A percentile compares a stretch with the other conserved stretches of the same genome.
These are phyloP conservation scores for Ellobium chinense DNA, from an alignment of 2,888 invertebrate species.

Conservation along the genomic window DNA sequence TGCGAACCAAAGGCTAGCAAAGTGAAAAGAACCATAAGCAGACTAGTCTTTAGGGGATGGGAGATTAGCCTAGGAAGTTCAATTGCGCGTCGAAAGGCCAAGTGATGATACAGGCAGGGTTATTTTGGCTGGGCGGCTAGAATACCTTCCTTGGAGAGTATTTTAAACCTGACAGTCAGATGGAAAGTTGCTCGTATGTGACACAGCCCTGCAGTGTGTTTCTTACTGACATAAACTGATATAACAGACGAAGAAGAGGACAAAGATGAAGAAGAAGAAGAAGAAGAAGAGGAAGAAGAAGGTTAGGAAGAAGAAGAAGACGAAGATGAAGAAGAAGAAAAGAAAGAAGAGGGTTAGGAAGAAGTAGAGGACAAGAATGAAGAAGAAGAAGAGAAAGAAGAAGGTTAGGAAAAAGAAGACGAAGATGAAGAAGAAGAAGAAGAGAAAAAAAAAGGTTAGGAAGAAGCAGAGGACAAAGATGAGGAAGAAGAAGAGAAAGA, in stretches of 20 bases:
- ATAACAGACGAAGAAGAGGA: background rate
- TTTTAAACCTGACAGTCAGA: too few relatives aligned
- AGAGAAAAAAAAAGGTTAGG: background rate
- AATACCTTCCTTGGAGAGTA: too few relatives aligned
- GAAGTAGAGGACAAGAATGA: background rate
- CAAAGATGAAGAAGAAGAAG: background rate
- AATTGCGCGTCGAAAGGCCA: too few relatives aligned
- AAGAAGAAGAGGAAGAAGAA: conserved; percentile 1
- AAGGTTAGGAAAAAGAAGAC: background rate
- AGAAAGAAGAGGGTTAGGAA: background rate
- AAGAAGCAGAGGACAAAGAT: background rate
- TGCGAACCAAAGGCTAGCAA: too few relatives aligned
- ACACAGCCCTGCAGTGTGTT: too few relatives aligned
- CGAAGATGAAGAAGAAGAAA: background rate
- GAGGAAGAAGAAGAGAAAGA: conserved; percentile 14
- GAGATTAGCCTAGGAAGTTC: too few relatives aligned
- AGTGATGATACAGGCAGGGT: too few relatives aligned
- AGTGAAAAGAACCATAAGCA: too few relatives aligned
- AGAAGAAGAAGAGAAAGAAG: background rate
- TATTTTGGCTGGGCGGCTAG: too few relatives aligned
- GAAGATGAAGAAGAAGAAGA: background rate
- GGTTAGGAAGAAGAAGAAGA: background rate
- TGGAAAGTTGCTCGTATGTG: too few relatives aligned
- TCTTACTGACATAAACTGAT: too few relatives aligned
- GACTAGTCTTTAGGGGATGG: too few relatives aligned